A percentile compares a stretch with the other conserved stretches of the same genome.
These are phyloP conservation scores for Leptoclinus maculatus DNA, from an alignment of 2,797 vertebrate species.

Conservation along the genomic window DNA sequence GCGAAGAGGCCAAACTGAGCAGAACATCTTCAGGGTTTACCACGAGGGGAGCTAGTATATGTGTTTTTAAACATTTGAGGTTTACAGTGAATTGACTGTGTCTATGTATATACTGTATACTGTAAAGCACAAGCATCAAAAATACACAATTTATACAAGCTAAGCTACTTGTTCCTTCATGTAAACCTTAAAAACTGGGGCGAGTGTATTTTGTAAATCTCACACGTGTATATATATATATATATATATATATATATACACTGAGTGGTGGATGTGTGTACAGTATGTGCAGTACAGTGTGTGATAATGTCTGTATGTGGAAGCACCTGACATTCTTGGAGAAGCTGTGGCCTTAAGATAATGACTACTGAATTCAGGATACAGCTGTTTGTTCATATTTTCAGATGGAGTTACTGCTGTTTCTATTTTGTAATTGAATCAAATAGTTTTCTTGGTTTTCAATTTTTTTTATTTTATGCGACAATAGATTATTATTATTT, in stretches of 20 bases:
- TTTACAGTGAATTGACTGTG: constrained; percentile 14
- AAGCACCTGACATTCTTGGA: constrained; percentile 4
- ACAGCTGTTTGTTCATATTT: constrained; percentile 20
- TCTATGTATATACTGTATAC: constrained; percentile 29
- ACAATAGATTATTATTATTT: background rate
- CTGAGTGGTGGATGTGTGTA: constrained; percentile 44
- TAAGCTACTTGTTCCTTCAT: constrained; percentile 21
- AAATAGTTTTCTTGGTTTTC: background rate
- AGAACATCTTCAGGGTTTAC: constrained; percentile 6
- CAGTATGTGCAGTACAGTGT: constrained; percentile 30
- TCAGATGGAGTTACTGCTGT: background rate
- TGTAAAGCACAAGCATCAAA: constrained; percentile 40
- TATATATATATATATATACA: background rate
- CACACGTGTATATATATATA: background rate
- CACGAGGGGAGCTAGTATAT: background rate
- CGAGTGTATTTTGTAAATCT: constrained; percentile 39
- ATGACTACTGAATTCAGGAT: constrained; percentile 19
- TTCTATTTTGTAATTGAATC: background rate
- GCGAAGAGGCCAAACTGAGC: constrained; percentile 11
- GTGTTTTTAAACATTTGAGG: constrained; percentile 24
- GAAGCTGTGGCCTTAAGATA: constrained; percentile 47
- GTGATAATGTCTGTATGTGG: constrained; percentile 21
- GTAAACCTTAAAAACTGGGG: constrained; percentile 12
- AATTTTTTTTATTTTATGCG: background rate
- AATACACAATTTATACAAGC: constrained; percentile 43